These are phyloP conservation scores for Hemiprocne comata DNA, from an alignment of 2,113 vertebrate species.

Conservation along the genomic window DNA sequence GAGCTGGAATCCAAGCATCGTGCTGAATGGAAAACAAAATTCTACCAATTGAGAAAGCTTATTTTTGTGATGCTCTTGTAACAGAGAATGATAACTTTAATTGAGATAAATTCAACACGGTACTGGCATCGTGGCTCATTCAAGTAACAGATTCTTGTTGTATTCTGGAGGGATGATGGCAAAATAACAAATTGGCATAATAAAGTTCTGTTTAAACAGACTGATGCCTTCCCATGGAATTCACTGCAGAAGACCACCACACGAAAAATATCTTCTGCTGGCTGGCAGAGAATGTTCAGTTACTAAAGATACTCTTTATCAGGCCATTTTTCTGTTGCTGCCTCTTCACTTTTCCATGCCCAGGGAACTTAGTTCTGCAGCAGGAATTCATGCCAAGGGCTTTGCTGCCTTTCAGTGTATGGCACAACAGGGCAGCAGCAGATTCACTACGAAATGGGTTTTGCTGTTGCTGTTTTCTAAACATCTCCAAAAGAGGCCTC, in stretches of 20 bases:
- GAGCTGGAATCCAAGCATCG: not conserved
- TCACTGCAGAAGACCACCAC: not conserved
- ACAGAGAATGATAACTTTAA: not conserved
- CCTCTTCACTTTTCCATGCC: not conserved
- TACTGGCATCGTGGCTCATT: not conserved
- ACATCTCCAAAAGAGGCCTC: not conserved
- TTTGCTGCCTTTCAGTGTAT: not conserved
- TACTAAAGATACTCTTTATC: not conserved
- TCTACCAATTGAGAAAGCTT: not conserved
- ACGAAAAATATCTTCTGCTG: not conserved
- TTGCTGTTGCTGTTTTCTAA: not conserved
- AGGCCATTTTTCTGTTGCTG: not conserved
- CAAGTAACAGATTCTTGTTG: not conserved
- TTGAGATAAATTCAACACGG: slow-evolving; percentile 17
- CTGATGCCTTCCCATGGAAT: not conserved
- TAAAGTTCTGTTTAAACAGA: not conserved
- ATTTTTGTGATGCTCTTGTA: not conserved
- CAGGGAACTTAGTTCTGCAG: not conserved
- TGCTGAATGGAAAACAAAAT: not conserved
- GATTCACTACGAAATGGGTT: not conserved
- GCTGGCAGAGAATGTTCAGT: not conserved
- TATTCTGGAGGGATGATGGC: not conserved
- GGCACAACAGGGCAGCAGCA: not conserved
- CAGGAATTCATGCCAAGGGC: not conserved
- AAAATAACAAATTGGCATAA: slow-evolving; percentile 1